Percentiles rank a stretch among this genome's conserved stretches.
Evolutionary conservation across 2,113 vertebrate species (phyloP).

Genomic region (Esox niger): DNA sequence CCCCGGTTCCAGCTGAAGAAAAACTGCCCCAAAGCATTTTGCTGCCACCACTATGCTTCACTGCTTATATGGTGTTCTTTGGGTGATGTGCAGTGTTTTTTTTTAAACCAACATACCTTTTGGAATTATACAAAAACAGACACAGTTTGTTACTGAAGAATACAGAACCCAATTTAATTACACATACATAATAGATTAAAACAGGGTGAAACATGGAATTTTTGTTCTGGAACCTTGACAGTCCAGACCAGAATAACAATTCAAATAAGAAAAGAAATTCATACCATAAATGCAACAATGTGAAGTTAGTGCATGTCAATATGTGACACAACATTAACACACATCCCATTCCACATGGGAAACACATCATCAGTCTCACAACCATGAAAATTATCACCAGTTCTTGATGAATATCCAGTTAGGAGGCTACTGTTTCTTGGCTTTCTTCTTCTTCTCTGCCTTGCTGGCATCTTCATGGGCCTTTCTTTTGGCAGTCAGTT

Average conservation of each 20-base stretch:
- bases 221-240: background rate
- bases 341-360: background rate
- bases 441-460: slow-evolving; percentile 80
- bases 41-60: too few relatives aligned
- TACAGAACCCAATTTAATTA: background rate
- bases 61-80: too few relatives aligned
- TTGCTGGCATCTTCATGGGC: slow-evolving; percentile 80
- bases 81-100: too few relatives aligned
- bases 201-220: slow-evolving; percentile 16
- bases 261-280: slow-evolving; percentile 18
- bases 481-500: slow-evolving; percentile 90
- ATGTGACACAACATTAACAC: background rate
- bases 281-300: background rate
- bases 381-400: slow-evolving; percentile 34
- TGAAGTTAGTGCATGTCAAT: background rate
- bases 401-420: slow-evolving; percentile 1
- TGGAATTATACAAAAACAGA: too few relatives aligned
- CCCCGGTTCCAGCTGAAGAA: too few relatives aligned
- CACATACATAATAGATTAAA: slow-evolving; percentile 24
- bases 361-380: slow-evolving; percentile 15
- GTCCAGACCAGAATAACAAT: slow-evolving; percentile 12
- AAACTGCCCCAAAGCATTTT: too few relatives aligned
- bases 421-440: slow-evolving; percentile 39
- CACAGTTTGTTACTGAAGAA: slow-evolving; percentile 32
- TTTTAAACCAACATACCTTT: too few relatives aligned